phyloP scores from a whole-genome alignment of 2,797 vertebrate genomes.

The Muscicapa striata region DNA sequence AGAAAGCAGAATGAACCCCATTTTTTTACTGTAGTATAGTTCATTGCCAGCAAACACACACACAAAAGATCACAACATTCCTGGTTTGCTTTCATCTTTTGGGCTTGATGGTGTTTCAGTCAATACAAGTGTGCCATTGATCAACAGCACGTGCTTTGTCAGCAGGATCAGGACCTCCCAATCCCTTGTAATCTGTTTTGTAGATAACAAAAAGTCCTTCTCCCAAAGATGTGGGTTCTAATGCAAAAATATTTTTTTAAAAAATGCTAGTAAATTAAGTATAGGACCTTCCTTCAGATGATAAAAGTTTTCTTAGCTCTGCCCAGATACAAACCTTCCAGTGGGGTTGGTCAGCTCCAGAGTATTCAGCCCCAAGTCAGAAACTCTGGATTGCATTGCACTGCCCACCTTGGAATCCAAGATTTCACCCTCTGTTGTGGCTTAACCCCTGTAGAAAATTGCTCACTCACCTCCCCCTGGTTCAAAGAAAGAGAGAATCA shows the following conservation, averaged over 20 bases:
- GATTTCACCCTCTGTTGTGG: fast-evolving
- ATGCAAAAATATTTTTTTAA: not conserved
- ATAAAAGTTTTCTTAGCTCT: not conserved
- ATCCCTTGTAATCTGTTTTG: not conserved
- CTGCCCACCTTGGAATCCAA: not conserved
- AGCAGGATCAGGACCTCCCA: not conserved
- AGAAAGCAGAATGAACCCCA: not conserved
- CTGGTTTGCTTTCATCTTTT: conserved; percentile 8
- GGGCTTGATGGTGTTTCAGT: conserved; percentile 5
- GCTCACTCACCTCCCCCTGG: fast-evolving
- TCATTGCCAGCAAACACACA: not conserved
- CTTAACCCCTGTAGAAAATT: not conserved
- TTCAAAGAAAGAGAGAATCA: not conserved
- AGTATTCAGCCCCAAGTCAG: not conserved
- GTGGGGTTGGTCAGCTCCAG: not conserved
- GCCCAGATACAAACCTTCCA: not conserved
- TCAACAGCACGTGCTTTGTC: not conserved
- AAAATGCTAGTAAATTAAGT: not conserved
- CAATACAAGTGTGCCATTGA: not conserved
- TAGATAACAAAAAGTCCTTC: not conserved
- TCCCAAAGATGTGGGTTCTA: not conserved
- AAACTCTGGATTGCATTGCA: not conserved
- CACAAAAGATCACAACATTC: not conserved
- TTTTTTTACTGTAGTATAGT: not conserved
- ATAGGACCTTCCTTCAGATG: not conserved